A percentile compares a stretch with the other conserved stretches of the same genome.
These are phyloP conservation scores for Eilema sororculum DNA, from an alignment of 2,888 invertebrate species.

Conservation along the genomic window DNA sequence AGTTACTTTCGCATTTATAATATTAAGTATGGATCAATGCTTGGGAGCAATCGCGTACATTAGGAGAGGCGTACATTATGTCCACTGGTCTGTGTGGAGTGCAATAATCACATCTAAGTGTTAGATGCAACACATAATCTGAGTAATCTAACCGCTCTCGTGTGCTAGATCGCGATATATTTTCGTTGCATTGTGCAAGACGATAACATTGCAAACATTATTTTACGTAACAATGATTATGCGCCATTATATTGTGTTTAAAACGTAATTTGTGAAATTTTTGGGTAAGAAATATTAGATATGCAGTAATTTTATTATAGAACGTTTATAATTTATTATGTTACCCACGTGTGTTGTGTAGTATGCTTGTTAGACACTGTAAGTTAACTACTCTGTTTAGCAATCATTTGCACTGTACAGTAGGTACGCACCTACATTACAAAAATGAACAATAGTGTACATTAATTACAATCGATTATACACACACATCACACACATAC, in stretches of 20 bases:
- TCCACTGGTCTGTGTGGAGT: no score
- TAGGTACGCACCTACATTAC: background rate
- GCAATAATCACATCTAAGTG: background rate
- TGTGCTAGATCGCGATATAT: slow-evolving; percentile 35
- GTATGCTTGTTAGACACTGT: background rate
- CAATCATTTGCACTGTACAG: background rate
- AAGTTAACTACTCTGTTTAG: background rate
- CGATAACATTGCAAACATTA: slow-evolving; percentile 30
- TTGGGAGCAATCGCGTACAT: no score
- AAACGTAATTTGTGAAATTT: slow-evolving; percentile 33
- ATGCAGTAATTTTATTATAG: slow-evolving; percentile 17
- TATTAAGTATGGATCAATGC: no score
- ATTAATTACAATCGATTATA: no score
- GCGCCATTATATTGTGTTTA: slow-evolving; percentile 34
- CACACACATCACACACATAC: no score
- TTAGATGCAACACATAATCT: slow-evolving; percentile 31
- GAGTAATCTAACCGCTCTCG: slow-evolving; percentile 35
- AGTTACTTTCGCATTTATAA: no score
- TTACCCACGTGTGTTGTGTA: no score
- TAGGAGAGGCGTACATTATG: no score
- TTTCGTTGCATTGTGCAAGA: slow-evolving; percentile 41
- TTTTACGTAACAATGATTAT: slow-evolving; percentile 41
- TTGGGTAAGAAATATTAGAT: slow-evolving; percentile 25
- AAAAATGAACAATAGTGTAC: no score
- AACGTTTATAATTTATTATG: background rate